Evolutionary conservation across 2,888 invertebrate genomes (phyloP).

Genomic region (Margaritifera margaritifera): DNA sequence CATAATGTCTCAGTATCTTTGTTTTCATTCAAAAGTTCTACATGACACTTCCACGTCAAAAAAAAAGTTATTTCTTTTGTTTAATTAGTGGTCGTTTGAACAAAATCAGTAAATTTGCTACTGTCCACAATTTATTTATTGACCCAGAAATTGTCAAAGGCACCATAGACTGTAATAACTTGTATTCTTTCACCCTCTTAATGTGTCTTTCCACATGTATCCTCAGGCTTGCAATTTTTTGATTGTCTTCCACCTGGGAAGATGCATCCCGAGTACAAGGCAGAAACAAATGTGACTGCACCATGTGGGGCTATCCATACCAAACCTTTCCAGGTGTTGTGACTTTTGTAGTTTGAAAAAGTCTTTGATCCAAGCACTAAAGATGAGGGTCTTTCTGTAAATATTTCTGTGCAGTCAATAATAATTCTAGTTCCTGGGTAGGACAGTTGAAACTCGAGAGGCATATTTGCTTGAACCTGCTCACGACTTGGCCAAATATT

Average conservation of each 20-base stretch:
- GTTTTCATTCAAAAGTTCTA: too few relatives aligned
- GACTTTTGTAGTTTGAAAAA: too few relatives aligned
- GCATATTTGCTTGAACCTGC: too few relatives aligned
- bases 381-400: too few relatives aligned
- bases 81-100: conserved; percentile 1
- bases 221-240: too few relatives aligned
- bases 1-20: too few relatives aligned
- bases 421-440: conserved; percentile 12
- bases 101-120: not conserved
- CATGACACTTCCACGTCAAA: not conserved
- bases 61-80: not conserved
- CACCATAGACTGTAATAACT: not conserved
- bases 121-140: not conserved
- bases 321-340: not conserved
- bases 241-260: not conserved
- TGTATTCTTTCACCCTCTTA: conserved; percentile 2
- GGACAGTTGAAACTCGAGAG: not conserved
- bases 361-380: too few relatives aligned
- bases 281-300: conserved; percentile 12
- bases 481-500: too few relatives aligned
- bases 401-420: conserved; percentile 16
- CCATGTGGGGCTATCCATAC: conserved; percentile 19
- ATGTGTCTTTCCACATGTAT: too few relatives aligned
- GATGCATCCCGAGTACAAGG: conserved; percentile 11
- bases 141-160: conserved; percentile 1